Evolutionary conservation across 2,797 vertebrate genomes (phyloP).

Genomic region (Lindbergichthys nudifrons): DNA sequence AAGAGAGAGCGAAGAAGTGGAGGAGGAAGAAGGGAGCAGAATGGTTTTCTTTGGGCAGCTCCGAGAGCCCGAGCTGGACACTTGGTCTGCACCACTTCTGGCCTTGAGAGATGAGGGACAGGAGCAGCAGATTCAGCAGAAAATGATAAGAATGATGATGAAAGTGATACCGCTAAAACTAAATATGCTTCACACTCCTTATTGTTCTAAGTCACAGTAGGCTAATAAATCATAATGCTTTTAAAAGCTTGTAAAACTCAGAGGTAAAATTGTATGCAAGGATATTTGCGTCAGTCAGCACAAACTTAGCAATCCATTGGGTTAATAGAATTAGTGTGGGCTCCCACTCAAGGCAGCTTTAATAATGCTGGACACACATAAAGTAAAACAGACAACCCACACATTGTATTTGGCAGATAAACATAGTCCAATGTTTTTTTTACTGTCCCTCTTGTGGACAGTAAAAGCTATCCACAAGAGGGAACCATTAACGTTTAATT

Average conservation of each 20-base stretch:
- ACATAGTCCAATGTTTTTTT: not conserved
- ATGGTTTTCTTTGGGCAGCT: constrained; percentile 99
- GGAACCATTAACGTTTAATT: not conserved
- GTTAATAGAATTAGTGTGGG: constrained; percentile 29
- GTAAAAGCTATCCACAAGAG: not conserved
- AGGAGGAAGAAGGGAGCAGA: constrained; percentile 88
- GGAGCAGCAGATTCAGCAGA: constrained; percentile 51
- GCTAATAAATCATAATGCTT: not conserved
- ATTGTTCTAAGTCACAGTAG: not conserved
- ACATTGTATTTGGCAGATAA: not conserved
- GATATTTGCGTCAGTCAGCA: not conserved
- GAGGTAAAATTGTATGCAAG: not conserved
- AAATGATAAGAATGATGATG: constrained; percentile 27
- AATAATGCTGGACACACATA: not conserved
- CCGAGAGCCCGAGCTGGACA: constrained; percentile 82
- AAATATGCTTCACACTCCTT: not conserved
- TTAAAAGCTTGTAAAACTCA: constrained; percentile 3
- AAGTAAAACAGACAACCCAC: not conserved
- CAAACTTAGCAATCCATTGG: not conserved
- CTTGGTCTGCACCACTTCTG: constrained; percentile 80
- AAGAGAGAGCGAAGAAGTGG: constrained; percentile 82
- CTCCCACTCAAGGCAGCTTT: constrained; percentile 1
- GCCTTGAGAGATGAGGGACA: constrained; percentile 81
- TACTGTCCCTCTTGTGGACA: not conserved
- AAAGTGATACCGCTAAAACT: constrained; percentile 12